Conservation (phyloP, 35 echinoderm and acorn worm genomes). For the Ptychodera flava region DNA sequence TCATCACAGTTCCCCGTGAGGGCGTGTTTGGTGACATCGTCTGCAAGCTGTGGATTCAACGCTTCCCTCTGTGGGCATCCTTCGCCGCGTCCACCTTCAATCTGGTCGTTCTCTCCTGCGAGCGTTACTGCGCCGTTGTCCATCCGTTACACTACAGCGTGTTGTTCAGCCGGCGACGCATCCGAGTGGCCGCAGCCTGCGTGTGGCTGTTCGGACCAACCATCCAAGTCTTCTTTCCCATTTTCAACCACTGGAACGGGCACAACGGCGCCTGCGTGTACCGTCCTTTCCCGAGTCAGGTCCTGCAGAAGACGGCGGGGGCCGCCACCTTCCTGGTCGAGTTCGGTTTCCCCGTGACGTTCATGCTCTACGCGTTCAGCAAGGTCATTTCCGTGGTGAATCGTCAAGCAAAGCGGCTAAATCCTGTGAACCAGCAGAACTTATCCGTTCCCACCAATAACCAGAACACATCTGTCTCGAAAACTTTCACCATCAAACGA, state of each 20-base stretch:
- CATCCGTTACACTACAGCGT: slow-evolving; percentile 14
- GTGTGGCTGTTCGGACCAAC: slow-evolving; percentile 23
- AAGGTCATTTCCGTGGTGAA: not conserved
- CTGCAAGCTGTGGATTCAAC: slow-evolving; percentile 18
- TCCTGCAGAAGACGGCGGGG: not conserved
- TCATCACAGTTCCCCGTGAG: not conserved
- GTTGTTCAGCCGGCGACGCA: slow-evolving; percentile 9
- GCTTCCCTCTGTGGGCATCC: not conserved
- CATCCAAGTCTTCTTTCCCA: slow-evolving; percentile 14
- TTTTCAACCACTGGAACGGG: not conserved
- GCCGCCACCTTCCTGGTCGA: not conserved
- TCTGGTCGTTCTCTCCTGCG: slow-evolving; percentile 20
- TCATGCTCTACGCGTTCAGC: not conserved
- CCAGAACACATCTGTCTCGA: not conserved
- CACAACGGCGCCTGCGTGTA: not conserved
- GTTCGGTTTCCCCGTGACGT: not conserved
- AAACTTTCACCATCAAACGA: not conserved
- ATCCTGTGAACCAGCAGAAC: not conserved
- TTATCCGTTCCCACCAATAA: not conserved
- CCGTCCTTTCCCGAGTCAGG: not conserved
- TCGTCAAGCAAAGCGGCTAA: not conserved
- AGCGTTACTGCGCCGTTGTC: slow-evolving; percentile 21
- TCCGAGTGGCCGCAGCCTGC: not conserved
- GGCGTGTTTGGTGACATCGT: not conserved
- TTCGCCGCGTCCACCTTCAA: slow-evolving; percentile 43